phyloP scores from a whole-genome alignment of 2,888 invertebrate genomes.

The Leucoma salicis region DNA sequence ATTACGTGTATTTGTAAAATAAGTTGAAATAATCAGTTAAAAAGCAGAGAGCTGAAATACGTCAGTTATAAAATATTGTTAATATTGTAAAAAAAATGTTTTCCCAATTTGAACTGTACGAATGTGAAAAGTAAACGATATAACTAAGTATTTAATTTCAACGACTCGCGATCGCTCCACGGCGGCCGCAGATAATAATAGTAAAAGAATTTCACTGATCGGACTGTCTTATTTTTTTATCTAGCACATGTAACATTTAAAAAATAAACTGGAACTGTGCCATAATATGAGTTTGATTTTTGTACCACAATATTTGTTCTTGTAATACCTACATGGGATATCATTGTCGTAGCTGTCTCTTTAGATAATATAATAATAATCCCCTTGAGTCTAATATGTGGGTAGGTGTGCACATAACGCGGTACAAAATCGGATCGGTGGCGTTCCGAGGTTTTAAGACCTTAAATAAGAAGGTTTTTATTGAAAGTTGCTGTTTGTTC shows the following conservation, averaged over 20 bases:
- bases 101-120: slow-evolving; percentile 63
- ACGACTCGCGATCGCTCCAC: slow-evolving; percentile 31
- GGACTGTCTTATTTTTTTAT: slow-evolving; percentile 81
- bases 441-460: too few species aligned
- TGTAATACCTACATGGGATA: too few species aligned
- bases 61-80: slow-evolving; percentile 66
- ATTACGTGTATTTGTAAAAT: background rate
- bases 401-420: too few species aligned
- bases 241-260: slow-evolving; percentile 78
- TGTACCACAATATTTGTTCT: slow-evolving; percentile 2
- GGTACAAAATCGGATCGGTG: too few species aligned
- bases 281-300: slow-evolving; percentile 67
- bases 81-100: slow-evolving; percentile 68
- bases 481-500: too few species aligned
- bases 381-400: too few species aligned
- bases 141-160: slow-evolving; percentile 43
- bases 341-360: too few species aligned
- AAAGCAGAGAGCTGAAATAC: slow-evolving; percentile 38
- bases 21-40: background rate
- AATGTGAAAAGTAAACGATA: slow-evolving; percentile 36
- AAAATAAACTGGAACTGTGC: slow-evolving; percentile 81
- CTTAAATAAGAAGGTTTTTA: too few species aligned
- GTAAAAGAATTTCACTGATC: slow-evolving; percentile 71
- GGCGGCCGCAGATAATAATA: slow-evolving; percentile 37
- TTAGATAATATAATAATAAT: too few species aligned